A percentile compares a stretch with the other conserved stretches of the same genome.
Evolutionary conservation across 2,888 invertebrate species (phyloP).

Genomic region (Drosophila austrosaltans): DNA sequence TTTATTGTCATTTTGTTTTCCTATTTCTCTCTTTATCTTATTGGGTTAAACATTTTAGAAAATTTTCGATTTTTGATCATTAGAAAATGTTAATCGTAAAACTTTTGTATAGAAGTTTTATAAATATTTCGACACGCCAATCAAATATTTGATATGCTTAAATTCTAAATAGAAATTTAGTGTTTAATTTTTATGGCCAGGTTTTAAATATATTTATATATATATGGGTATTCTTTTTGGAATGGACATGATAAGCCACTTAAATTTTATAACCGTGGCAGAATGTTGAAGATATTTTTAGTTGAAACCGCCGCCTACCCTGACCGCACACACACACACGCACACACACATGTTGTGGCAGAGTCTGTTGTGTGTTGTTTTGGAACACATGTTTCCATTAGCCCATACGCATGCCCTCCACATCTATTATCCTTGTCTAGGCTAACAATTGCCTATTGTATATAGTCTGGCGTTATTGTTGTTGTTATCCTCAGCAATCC

Average conservation of each 20-base stretch:
- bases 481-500: constrained; percentile 23
- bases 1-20: background rate
- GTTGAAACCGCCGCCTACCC: background rate
- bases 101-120: constrained; percentile 15
- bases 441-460: constrained; percentile 71
- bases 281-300: constrained; percentile 33
- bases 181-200: constrained; percentile 56
- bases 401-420: constrained; percentile 63
- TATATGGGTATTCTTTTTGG: background rate
- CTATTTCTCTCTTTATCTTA: constrained; percentile 33
- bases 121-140: constrained; percentile 38
- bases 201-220: background rate
- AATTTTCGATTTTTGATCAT: constrained; percentile 27
- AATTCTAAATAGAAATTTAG: constrained; percentile 26
- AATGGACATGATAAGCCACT: constrained; percentile 70
- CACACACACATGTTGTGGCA: constrained; percentile 31
- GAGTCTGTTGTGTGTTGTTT: background rate
- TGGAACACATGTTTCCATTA: constrained; percentile 79
- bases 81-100: constrained; percentile 50
- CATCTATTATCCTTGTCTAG: constrained; percentile 62
- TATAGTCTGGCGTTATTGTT: constrained; percentile 67
- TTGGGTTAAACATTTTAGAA: constrained; percentile 34
- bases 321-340: constrained; percentile 39
- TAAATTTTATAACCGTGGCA: constrained; percentile 59
- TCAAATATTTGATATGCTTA: background rate